Base-by-base conservation (phyloP, 2,888 invertebrate genomes). In the Lymantria monacha region DNA sequence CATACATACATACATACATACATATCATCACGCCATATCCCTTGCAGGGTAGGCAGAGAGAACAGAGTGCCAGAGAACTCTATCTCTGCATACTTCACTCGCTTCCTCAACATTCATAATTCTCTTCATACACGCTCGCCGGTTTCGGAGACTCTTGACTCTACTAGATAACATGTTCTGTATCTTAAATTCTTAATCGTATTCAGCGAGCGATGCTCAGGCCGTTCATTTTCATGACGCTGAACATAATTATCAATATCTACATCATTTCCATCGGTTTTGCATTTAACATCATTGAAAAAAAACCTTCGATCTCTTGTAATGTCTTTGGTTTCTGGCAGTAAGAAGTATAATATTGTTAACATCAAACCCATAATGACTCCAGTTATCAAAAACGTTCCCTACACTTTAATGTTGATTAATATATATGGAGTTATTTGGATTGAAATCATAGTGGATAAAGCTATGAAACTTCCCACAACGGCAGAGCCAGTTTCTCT, bases 311-410 rank as follows among this genome's bases (percentile, higher is more conserved):
- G 11, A 80, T 79, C 47, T 79, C 74, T 41, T 72, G 72, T 30
- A 81, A 55, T 1, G 79, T 78, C 71, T 54, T 77, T 79, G 1
- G 80, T 81, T 48, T 80, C 80, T 0, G 80, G 80, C 2, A 79
- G 46, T 1, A 64, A 59, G 7, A 75, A 68, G 38, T 65, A 76
- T 13, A 79, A 48, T 11, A 61, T 54, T 0, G 66, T n/a, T 1
- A 80, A 48, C 0, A 61, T 37, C 0, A 71, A 1, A 0, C 46
- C 55, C 63, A 72, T 66, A 0, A 53, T 12, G 30, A 48, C 33
- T 0, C 67, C 70, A 11, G 61, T 69, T 0, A 77, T 58, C 0
- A 66, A 59, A 53, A 81, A 76, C 0, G 70, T 72, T 0, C 79
- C 80, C 33, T 76, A 59, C 0, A 76, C 55, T 9, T 72, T 63